phyloP scores from a whole-genome alignment of 2,888 invertebrate genomes.

The Eurytoma californica region DNA sequence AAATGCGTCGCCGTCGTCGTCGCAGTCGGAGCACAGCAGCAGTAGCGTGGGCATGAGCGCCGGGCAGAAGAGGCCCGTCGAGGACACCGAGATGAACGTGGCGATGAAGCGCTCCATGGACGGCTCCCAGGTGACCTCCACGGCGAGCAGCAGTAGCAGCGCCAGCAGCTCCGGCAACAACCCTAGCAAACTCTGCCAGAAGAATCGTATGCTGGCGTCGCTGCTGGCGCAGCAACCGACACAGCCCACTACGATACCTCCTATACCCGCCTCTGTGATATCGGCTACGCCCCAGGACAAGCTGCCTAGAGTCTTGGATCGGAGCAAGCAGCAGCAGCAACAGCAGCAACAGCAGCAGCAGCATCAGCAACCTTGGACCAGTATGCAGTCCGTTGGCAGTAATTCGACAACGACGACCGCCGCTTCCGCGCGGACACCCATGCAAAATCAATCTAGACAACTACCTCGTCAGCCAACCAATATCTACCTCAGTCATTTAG shows the following conservation, averaged over 20 bases:
- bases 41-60: slow-evolving; percentile 67
- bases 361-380: slow-evolving; percentile 66
- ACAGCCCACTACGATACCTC: slow-evolving; percentile 80
- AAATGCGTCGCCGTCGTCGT: slow-evolving; percentile 76
- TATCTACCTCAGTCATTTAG: slow-evolving; percentile 74
- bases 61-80: slow-evolving; percentile 80
- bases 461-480: slow-evolving; percentile 74
- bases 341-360: slow-evolving; percentile 74
- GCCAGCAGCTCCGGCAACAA: slow-evolving; percentile 70
- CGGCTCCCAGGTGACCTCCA: slow-evolving; percentile 72
- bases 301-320: slow-evolving; percentile 76
- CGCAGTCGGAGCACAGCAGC: slow-evolving; percentile 74
- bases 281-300: slow-evolving; percentile 85
- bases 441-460: slow-evolving; percentile 73
- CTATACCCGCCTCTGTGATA: slow-evolving; percentile 80
- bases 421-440: slow-evolving; percentile 70
- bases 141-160: slow-evolving; percentile 69
- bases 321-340: slow-evolving; percentile 69
- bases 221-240: slow-evolving; percentile 86
- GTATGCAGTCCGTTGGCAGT: slow-evolving; percentile 68
- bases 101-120: slow-evolving; percentile 76
- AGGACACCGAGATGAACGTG: slow-evolving; percentile 78
- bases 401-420: slow-evolving; percentile 69
- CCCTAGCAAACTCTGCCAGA: slow-evolving; percentile 85
- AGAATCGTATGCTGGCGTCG: slow-evolving; percentile 90